Conservation (phyloP, 1,140 invertebrate species). For the Halictus rubicundus region DNA sequence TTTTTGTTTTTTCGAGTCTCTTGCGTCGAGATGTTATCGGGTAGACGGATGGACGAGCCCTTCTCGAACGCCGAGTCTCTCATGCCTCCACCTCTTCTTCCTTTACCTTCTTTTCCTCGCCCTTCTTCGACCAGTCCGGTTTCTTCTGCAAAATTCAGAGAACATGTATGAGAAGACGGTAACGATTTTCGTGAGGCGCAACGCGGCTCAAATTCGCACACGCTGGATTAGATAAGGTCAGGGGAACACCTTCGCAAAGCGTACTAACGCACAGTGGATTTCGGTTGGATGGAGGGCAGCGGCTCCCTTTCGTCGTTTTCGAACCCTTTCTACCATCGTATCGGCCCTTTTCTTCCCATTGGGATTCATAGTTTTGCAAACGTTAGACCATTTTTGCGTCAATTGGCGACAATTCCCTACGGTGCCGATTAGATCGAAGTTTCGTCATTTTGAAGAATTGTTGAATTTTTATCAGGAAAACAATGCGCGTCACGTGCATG, state of each 20-base stretch:
- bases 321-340: too few species aligned
- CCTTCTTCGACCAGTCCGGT: slow-evolving; percentile 94
- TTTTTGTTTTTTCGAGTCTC: slow-evolving; percentile 18
- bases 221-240: slow-evolving; percentile 30
- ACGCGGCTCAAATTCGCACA: slow-evolving; percentile 42
- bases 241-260: slow-evolving; percentile 53
- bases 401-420: too few species aligned
- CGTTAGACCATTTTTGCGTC: too few species aligned
- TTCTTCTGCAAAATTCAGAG: slow-evolving; percentile 87
- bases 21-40: slow-evolving; percentile 55
- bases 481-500: too few species aligned
- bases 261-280: background rate
- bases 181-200: background rate
- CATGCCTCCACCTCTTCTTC: slow-evolving; percentile 91
- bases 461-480: too few species aligned
- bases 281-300: background rate
- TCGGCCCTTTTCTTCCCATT: too few species aligned
- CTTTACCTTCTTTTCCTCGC: slow-evolving; percentile 93
- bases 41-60: slow-evolving; percentile 46
- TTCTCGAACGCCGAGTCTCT: slow-evolving; percentile 70
- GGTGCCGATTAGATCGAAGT: too few species aligned
- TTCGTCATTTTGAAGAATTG: too few species aligned
- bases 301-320: too few species aligned
- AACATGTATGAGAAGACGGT: slow-evolving; percentile 34
- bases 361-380: too few species aligned